Base-by-base conservation (phyloP, 2,797 vertebrate species). In the Protonibea diacanthus region DNA sequence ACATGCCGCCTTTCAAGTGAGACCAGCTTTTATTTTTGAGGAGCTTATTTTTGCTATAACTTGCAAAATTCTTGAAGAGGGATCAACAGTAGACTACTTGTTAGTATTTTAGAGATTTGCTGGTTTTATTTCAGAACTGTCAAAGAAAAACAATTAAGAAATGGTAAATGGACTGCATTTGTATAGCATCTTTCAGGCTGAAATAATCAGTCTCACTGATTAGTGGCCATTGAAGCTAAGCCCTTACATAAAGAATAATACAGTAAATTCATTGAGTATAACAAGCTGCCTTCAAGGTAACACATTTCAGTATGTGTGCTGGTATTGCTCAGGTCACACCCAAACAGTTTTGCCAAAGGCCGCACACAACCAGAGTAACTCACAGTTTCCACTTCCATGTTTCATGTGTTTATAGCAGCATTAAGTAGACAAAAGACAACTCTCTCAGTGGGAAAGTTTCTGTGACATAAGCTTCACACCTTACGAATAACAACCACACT, bases 361-460 rank as follows among this genome's bases (percentile, higher is more conserved):
- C 0, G 2, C 49, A 1, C 23, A 9, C n/a, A 60, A 71, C 33
- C 57, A 15, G 23, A 21, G 18, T 55, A 59, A 48, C 59, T 62
- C 82, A 75, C 13, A 84, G 51, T 89, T 87, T 86, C 83, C 89
- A 77, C 62, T 66, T 38, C 33, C 2, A 1, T 38, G 33, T 60
- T 82, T 81, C 60, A 40, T 45, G 52, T 33, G 65, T 70, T 74
- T 56, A 18, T 4, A 27, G 59, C 44, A 33, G 48, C 75, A 62
- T 44, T 14, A 23, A 52, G 38, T 65, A 52, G 27, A 74, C 51
- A 76, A 44, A 13, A 77, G 23, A 80, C 65, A 86, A 45, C 10
- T 3, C n/a, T 33, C 71, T 59, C 17, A 51, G 13, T 70, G 56
- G 65, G 60, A 78, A 83, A 6, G 23, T 58, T 74, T 74, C 29